These are phyloP conservation scores for Cataglyphis albicans DNA, from an alignment of 2,888 invertebrate genomes.

Conservation along the genomic window DNA sequence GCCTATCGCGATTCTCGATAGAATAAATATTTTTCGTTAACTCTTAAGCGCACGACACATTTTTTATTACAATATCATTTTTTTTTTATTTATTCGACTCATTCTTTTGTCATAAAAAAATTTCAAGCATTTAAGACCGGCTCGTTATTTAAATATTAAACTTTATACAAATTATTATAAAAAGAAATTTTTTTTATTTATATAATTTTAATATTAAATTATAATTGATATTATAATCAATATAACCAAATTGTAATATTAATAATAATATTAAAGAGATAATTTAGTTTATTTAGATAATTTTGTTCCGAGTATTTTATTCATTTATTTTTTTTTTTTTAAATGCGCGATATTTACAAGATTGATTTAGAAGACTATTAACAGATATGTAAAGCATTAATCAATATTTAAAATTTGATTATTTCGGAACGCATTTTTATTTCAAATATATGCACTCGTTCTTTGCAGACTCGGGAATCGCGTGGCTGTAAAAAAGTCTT, in stretches of 20 bases:
- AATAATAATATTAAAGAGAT: neutral
- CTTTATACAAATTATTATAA: neutral
- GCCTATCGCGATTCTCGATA: neutral
- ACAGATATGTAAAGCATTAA: neutral
- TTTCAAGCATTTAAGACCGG: constrained; percentile 22
- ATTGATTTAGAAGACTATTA: neutral
- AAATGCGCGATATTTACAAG: neutral
- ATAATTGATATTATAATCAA: neutral
- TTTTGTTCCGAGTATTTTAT: neutral
- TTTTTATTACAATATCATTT: too few species aligned
- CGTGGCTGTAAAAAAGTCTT: constrained; percentile 69
- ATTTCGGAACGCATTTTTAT: neutral
- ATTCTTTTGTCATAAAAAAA: neutral
- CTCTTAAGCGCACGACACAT: constrained; percentile 14
- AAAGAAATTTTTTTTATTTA: neutral
- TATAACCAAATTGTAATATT: neutral
- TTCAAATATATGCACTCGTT: neutral
- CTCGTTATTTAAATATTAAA: neutral
- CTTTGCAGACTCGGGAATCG: constrained; percentile 51
- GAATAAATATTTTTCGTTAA: constrained; percentile 23
- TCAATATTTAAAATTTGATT: neutral
- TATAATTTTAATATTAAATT: too few species aligned
- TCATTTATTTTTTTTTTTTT: neutral
- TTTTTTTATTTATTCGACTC: neutral
- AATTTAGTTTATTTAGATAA: too few species aligned